A percentile compares a stretch with the other conserved stretches of the same genome.
phyloP scores from a whole-genome alignment of 2,888 invertebrate genomes.

The Ophion obscuratus region DNA sequence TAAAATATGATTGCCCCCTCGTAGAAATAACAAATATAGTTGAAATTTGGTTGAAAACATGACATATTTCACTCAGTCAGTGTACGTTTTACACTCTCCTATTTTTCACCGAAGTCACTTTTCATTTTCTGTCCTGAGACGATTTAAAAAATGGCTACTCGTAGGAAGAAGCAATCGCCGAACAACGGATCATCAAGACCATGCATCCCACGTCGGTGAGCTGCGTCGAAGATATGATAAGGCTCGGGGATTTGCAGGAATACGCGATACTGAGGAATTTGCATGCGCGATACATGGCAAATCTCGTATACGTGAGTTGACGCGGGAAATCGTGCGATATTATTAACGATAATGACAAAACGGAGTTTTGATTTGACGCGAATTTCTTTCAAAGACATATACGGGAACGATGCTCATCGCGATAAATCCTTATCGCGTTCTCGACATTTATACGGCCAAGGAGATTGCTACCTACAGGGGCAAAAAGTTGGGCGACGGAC shows the following conservation, averaged over 20 bases:
- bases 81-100: background rate
- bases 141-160: background rate
- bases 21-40: no score
- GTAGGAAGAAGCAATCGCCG: conserved; percentile 76
- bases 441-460: conserved; percentile 97
- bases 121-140: background rate
- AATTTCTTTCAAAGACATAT: conserved; percentile 90
- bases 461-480: conserved; percentile 94
- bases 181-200: conserved; percentile 88
- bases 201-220: conserved; percentile 92
- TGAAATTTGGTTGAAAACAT: no score
- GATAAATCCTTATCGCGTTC: conserved; percentile 96
- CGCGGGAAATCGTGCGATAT: no score
- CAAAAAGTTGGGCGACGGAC: conserved; percentile 92
- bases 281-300: conserved; percentile 93
- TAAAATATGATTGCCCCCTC: no score
- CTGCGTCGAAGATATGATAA: conserved; percentile 98
- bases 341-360: background rate
- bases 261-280: conserved; percentile 96
- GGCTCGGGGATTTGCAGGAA: conserved; percentile 96
- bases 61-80: no score
- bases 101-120: background rate
- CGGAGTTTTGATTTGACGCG: background rate
- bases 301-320: conserved; percentile 94
- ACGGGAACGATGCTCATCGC: conserved; percentile 97